Evolutionary conservation across 2,113 vertebrate genomes (phyloP).

Genomic region (Mustela nigripes): DNA sequence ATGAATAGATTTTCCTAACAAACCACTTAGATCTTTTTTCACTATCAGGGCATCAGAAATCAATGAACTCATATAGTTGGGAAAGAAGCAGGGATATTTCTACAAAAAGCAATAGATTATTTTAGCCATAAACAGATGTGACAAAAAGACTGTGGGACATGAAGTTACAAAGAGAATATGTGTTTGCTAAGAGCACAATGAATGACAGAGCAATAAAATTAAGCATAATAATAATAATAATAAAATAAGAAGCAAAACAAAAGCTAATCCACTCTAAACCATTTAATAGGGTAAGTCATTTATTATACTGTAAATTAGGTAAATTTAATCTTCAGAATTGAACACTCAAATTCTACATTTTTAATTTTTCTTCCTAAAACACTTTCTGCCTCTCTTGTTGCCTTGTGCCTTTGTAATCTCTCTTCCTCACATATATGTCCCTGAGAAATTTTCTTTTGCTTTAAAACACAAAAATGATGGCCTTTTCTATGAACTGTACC

Average conservation of each 20-base stretch:
- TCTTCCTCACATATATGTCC: background rate
- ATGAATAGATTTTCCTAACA: constrained; percentile 12
- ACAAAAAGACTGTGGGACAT: background rate
- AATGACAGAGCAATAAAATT: background rate
- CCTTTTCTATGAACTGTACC: background rate
- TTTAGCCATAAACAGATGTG: constrained; percentile 21
- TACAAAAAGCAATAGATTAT: constrained; percentile 9
- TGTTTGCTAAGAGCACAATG: background rate
- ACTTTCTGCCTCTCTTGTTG: background rate
- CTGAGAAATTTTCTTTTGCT: background rate
- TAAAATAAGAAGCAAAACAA: background rate
- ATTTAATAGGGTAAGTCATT: background rate
- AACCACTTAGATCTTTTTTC: background rate
- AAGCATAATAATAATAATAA: background rate
- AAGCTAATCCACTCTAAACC: background rate
- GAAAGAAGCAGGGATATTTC: background rate
- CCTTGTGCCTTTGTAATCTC: background rate
- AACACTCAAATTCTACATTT: background rate
- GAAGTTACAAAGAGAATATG: background rate
- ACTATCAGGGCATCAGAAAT: background rate
- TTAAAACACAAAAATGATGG: background rate
- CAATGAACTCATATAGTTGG: background rate
- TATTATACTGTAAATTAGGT: background rate
- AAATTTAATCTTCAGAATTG: constrained; percentile 30
- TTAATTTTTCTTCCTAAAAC: background rate